Percentiles rank a stretch among this genome's conserved stretches.
These are phyloP conservation scores for Acholoe squamosa DNA, from an alignment of 2,888 invertebrate genomes.

Conservation along the genomic window DNA sequence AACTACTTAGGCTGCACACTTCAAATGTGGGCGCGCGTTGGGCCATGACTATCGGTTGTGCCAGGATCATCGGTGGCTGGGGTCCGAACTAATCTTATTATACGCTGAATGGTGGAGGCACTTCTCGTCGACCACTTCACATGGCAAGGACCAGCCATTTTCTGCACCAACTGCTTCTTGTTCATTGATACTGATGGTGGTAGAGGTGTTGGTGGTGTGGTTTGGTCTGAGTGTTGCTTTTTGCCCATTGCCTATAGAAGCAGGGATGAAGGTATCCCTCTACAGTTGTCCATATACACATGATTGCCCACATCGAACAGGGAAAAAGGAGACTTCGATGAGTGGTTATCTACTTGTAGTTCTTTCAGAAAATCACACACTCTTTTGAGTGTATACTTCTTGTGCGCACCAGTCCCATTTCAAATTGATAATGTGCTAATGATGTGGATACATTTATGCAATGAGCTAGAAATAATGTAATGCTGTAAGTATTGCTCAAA, in stretches of 20 bases:
- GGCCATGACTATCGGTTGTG: constrained; percentile 33
- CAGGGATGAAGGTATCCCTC: background rate
- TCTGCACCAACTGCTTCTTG: background rate
- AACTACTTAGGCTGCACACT: constrained; percentile 34
- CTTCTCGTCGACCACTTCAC: background rate
- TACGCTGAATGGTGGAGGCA: background rate
- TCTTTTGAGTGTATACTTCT: background rate
- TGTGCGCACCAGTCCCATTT: no score
- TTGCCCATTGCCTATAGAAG: background rate
- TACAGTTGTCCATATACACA: background rate
- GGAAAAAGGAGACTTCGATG: background rate
- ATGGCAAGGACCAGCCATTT: background rate
- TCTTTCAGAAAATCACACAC: background rate
- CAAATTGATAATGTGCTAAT: background rate
- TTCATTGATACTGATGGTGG: background rate
- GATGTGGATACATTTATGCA: background rate
- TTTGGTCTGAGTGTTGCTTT: background rate
- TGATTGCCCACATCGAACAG: background rate
- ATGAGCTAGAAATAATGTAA: background rate
- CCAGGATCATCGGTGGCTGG: background rate
- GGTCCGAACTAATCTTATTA: constrained; percentile 28
- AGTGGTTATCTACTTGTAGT: background rate
- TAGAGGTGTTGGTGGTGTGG: background rate
- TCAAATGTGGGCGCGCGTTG: constrained; percentile 21
- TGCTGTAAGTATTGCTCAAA: background rate